Conservation (phyloP, 2,113 vertebrate species). For the Hippopotamus amphibius region DNA sequence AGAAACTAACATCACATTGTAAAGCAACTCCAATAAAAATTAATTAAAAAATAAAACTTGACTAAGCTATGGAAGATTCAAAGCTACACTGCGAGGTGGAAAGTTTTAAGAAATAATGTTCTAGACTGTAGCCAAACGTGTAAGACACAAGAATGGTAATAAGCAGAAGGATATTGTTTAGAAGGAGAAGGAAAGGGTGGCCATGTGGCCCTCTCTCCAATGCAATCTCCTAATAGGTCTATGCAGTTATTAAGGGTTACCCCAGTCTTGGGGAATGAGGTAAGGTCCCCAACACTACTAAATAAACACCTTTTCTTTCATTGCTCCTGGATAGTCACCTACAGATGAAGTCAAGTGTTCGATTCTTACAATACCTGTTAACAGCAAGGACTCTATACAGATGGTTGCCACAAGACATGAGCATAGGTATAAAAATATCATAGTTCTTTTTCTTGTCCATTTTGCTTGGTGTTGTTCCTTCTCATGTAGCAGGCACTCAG, state of each 20-base stretch:
- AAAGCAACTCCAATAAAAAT: not conserved
- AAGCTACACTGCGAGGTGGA: not conserved
- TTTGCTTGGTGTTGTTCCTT: not conserved
- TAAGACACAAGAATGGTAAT: not conserved
- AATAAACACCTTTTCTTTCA: not conserved
- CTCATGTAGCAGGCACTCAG: not conserved
- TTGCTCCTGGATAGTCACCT: not conserved
- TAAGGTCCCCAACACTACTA: not conserved
- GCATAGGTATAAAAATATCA: not conserved
- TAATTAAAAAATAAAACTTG: conserved; percentile 1
- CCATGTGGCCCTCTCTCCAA: not conserved
- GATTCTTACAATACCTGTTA: not conserved
- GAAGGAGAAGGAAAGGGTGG: not conserved
- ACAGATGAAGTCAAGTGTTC: not conserved
- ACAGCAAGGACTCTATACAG: not conserved
- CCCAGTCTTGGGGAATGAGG: not conserved
- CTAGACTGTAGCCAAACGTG: not conserved
- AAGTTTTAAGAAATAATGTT: not conserved
- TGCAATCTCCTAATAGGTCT: not conserved
- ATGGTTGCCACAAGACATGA: not conserved
- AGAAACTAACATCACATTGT: too few species aligned
- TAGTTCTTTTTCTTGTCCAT: not conserved
- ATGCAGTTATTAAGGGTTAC: not conserved
- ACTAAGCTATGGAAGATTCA: not conserved
- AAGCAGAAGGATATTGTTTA: not conserved